Percentiles rank a stretch among this genome's conserved stretches.
phyloP scores from a whole-genome alignment of 1,140 invertebrate genomes.

The Drosophila ohnishii region DNA sequence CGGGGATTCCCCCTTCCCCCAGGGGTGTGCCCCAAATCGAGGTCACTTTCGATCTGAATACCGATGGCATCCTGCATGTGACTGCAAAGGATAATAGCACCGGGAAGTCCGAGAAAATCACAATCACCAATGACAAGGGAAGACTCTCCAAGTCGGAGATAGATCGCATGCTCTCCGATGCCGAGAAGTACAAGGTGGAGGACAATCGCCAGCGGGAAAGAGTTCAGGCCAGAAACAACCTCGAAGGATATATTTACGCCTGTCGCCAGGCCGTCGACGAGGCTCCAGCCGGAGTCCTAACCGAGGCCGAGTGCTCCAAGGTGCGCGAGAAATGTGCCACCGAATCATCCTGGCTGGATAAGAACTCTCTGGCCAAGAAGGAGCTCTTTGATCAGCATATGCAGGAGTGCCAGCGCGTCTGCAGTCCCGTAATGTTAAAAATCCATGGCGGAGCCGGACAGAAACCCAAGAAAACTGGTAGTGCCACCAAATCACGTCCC shows the following conservation, averaged over 20 bases:
- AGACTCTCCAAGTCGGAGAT: slow-evolving; percentile 95
- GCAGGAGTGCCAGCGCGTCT: slow-evolving; percentile 89
- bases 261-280: slow-evolving; percentile 90
- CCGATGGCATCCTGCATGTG: slow-evolving; percentile 92
- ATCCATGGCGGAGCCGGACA: slow-evolving; percentile 85
- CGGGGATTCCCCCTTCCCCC: slow-evolving; percentile 89
- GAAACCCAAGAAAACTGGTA: slow-evolving; percentile 74
- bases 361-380: slow-evolving; percentile 88
- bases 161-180: slow-evolving; percentile 94
- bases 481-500: slow-evolving; percentile 35
- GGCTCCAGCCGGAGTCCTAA: slow-evolving; percentile 86
- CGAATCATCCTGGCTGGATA: slow-evolving; percentile 86
- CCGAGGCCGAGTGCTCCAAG: slow-evolving; percentile 85
- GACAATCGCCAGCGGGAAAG: slow-evolving; percentile 87
- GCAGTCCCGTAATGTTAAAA: slow-evolving; percentile 90
- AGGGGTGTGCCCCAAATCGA: slow-evolving; percentile 86
- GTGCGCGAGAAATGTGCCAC: slow-evolving; percentile 86
- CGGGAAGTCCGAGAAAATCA: slow-evolving; percentile 90
- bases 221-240: slow-evolving; percentile 89
- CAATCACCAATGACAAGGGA: slow-evolving; percentile 97
- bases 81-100: slow-evolving; percentile 91
- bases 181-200: slow-evolving; percentile 88
- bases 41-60: slow-evolving; percentile 91
- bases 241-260: slow-evolving; percentile 93
- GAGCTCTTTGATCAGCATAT: slow-evolving; percentile 90